A percentile compares a stretch with the other conserved stretches of the same genome.
Conservation (phyloP, 37 sponge, comb jelly and placozoan species). For the Halichondria panicea region DNA sequence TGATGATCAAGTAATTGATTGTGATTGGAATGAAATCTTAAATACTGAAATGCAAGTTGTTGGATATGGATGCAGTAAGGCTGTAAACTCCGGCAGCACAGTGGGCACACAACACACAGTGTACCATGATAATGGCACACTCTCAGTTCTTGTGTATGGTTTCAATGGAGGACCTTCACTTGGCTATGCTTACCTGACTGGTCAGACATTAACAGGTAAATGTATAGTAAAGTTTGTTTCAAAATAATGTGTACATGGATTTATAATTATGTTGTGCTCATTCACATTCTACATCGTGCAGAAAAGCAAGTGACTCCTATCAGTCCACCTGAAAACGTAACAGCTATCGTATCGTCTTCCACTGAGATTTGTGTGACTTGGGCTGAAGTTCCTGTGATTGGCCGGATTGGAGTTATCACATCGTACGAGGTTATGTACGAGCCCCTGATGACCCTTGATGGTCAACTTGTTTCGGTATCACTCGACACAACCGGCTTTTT, state of each 20-base stretch:
- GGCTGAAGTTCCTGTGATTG: not conserved
- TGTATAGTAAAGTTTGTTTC: too few species aligned
- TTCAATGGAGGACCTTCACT: not conserved
- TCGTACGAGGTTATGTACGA: constrained; percentile 24
- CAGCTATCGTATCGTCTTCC: not conserved
- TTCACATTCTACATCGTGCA: too few species aligned
- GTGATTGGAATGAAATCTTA: not conserved
- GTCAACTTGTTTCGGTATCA: not conserved
- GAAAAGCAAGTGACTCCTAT: too few species aligned
- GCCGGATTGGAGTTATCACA: constrained; percentile 41
- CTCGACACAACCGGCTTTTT: not conserved
- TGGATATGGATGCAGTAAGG: constrained; percentile 26
- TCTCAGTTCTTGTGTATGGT: constrained; percentile 26
- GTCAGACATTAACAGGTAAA: not conserved
- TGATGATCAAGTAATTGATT: not conserved
- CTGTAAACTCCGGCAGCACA: not conserved
- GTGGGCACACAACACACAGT: not conserved
- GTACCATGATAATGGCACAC: not conserved
- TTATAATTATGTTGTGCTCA: too few species aligned
- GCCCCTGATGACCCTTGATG: constrained; percentile 13
- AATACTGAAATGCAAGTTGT: not conserved
- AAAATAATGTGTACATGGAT: too few species aligned
- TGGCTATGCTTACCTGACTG: constrained; percentile 10
- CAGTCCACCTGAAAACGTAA: constrained; percentile 5
- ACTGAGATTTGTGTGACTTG: constrained; percentile 3